Evolutionary conservation across 2,113 vertebrate genomes (phyloP).

Genomic region (Cottus gobio): DNA sequence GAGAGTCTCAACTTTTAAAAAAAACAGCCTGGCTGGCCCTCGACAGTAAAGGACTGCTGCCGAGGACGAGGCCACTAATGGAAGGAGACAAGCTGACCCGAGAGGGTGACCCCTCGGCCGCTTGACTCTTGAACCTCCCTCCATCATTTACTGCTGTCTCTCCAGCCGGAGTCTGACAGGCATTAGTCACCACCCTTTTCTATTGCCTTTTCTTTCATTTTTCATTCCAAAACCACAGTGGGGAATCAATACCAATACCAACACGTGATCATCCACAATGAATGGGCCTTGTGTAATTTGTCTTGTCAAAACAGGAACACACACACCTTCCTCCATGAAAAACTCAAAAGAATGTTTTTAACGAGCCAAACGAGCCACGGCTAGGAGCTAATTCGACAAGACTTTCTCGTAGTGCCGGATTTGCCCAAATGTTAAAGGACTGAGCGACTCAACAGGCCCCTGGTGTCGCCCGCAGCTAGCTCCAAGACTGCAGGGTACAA

Average conservation of each 20-base stretch:
- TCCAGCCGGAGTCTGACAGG: constrained; percentile 23
- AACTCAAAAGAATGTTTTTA: background rate
- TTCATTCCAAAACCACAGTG: constrained; percentile 9
- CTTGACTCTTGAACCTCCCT: constrained; percentile 46
- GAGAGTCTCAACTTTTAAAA: constrained; percentile 1
- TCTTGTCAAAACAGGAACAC: constrained; percentile 1
- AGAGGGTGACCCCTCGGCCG: constrained; percentile 24
- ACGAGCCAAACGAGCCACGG: background rate
- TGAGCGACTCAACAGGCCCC: background rate
- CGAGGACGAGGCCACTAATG: constrained; percentile 57
- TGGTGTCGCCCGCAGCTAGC: background rate
- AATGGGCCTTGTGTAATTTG: background rate
- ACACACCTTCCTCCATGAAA: background rate
- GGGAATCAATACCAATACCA: constrained; percentile 35
- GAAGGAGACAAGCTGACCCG: constrained; percentile 30
- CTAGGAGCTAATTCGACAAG: background rate
- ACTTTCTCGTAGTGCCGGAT: background rate
- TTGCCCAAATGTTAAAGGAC: background rate
- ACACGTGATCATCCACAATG: background rate
- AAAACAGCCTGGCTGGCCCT: background rate
- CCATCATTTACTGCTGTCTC: constrained; percentile 43
- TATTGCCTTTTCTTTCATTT: background rate
- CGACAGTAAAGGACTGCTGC: constrained; percentile 29
- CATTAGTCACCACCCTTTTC: constrained; percentile 26
- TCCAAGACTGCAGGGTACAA: background rate